phyloP scores from a whole-genome alignment of 2,113 vertebrate species.

The Piliocolobus tephrosceles region DNA sequence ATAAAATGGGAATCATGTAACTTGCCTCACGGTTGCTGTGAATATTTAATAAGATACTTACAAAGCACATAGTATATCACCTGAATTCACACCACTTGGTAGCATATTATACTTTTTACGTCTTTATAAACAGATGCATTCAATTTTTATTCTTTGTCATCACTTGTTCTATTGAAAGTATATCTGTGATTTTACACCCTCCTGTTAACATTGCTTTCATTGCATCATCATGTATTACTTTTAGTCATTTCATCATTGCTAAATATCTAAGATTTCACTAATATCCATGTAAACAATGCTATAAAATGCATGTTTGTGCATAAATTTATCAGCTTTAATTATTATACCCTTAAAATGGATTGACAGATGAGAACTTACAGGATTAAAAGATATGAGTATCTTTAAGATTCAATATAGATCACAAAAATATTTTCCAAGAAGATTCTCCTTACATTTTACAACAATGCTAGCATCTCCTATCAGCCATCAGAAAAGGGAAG shows the following conservation, averaged over 20 bases:
- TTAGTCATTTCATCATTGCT: background rate
- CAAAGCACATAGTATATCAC: accelerated
- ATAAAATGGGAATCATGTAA: background rate
- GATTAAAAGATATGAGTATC: background rate
- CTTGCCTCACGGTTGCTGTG: background rate
- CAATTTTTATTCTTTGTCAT: background rate
- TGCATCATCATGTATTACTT: background rate
- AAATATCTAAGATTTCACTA: background rate
- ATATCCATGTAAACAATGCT: background rate
- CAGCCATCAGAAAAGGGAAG: conserved; percentile 37
- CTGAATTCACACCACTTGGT: too few relatives aligned
- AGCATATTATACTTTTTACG: background rate
- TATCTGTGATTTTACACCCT: background rate
- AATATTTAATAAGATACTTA: background rate
- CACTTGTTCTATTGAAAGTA: background rate
- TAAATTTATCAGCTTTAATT: background rate
- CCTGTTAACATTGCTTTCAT: background rate
- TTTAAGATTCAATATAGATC: background rate
- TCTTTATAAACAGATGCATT: background rate
- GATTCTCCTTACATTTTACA: background rate
- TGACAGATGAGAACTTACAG: background rate
- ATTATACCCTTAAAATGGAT: background rate
- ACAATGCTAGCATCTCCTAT: background rate
- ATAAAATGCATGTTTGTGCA: background rate
- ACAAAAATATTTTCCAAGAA: background rate